Conservation (phyloP, 1,140 invertebrate genomes). For the Trichonephila clavata region DNA sequence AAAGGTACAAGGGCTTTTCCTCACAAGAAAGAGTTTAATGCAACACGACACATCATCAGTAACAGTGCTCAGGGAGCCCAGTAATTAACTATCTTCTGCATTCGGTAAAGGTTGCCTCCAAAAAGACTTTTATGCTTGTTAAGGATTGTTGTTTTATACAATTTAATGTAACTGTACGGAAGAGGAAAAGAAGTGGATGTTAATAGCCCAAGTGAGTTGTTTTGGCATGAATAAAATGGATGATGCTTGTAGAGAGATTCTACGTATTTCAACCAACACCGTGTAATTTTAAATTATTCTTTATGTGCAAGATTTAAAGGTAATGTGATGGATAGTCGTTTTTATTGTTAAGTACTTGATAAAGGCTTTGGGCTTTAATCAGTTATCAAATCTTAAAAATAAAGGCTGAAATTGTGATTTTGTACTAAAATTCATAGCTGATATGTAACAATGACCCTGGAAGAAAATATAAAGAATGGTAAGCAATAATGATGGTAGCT, state of each 20-base stretch:
- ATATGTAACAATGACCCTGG: too few relatives aligned
- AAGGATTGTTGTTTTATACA: background rate
- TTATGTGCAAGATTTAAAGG: too few relatives aligned
- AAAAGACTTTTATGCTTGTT: background rate
- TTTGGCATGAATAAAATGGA: background rate
- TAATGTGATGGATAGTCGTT: too few relatives aligned
- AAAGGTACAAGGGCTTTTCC: background rate
- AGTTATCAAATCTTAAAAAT: too few relatives aligned
- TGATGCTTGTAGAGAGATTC: background rate
- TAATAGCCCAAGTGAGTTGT: background rate
- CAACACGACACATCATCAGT: slow-evolving; percentile 59
- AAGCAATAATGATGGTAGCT: too few relatives aligned
- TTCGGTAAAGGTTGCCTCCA: background rate
- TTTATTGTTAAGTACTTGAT: too few relatives aligned
- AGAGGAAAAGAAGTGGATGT: background rate
- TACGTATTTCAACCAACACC: too few relatives aligned
- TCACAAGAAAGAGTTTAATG: slow-evolving; percentile 64
- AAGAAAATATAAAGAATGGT: too few relatives aligned
- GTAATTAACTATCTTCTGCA: slow-evolving; percentile 43
- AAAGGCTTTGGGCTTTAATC: too few relatives aligned
- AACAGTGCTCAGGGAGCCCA: background rate
- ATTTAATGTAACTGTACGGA: background rate
- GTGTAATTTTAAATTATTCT: too few relatives aligned
- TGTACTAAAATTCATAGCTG: too few relatives aligned
- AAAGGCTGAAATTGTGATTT: too few relatives aligned